Conservation (phyloP, 2,888 invertebrate species). For the Eristalis pertinax region DNA sequence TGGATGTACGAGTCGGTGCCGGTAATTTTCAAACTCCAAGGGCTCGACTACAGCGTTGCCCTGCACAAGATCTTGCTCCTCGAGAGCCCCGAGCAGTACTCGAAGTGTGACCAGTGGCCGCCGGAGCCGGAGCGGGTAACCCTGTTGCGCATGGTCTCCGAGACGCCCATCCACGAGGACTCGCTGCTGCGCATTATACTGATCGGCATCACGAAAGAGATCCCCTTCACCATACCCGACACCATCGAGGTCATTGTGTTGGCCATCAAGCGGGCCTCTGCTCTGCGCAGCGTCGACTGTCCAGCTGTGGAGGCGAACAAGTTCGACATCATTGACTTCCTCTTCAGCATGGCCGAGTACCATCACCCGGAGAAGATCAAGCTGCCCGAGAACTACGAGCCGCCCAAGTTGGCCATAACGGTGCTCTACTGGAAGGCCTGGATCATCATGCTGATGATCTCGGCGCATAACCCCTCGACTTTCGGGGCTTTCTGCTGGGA, state of each 20-base stretch:
- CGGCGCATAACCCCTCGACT: slow-evolving; percentile 94
- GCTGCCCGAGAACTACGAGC: slow-evolving; percentile 89
- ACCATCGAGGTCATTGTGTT: slow-evolving; percentile 93
- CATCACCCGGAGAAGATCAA: slow-evolving; percentile 96
- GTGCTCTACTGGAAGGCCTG: slow-evolving; percentile 97
- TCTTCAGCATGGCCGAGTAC: slow-evolving; percentile 95
- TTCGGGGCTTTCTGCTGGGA: slow-evolving; percentile 94
- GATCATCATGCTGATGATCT: slow-evolving; percentile 92
- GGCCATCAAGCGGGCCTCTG: slow-evolving; percentile 91
- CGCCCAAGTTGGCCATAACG: slow-evolving; percentile 95
- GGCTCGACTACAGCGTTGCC: slow-evolving; percentile 88
- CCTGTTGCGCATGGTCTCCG: slow-evolving; percentile 90
- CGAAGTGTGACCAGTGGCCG: slow-evolving; percentile 94
- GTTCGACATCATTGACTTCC: slow-evolving; percentile 92
- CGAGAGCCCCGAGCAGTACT: slow-evolving; percentile 90
- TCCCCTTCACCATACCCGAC: slow-evolving; percentile 90
- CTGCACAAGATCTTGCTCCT: slow-evolving; percentile 90
- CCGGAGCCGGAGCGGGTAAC: slow-evolving; percentile 92
- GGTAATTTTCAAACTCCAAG: slow-evolving; percentile 87
- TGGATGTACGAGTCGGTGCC: slow-evolving; percentile 94
- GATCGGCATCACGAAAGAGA: slow-evolving; percentile 89
- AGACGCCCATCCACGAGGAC: slow-evolving; percentile 93
- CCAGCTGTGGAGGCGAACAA: slow-evolving; percentile 89
- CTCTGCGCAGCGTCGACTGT: slow-evolving; percentile 87
- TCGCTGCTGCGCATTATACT: slow-evolving; percentile 91